Evolutionary conservation across 2,797 vertebrate genomes (phyloP).

Genomic region (Toxotes lorentzi): DNA sequence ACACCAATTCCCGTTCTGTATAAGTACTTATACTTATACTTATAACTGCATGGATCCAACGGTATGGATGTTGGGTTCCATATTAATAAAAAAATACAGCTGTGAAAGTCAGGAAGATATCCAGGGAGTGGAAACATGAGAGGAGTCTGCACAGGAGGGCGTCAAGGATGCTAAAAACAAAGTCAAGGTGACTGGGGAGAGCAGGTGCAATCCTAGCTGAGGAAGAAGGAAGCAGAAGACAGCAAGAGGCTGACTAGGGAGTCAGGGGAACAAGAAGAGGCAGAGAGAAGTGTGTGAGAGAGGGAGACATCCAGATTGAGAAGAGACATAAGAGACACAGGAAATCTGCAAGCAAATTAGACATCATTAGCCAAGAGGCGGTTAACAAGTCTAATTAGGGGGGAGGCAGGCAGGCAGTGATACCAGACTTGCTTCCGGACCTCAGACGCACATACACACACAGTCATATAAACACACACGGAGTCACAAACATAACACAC

Average conservation of each 20-base stretch:
- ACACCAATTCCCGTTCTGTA: constrained; percentile 42
- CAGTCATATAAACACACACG: constrained; percentile 32
- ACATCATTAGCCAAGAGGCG: constrained; percentile 79
- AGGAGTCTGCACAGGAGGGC: constrained; percentile 21
- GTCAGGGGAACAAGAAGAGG: constrained; percentile 44
- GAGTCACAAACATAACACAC: constrained; percentile 50
- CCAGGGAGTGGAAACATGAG: constrained; percentile 31
- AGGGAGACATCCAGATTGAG: constrained; percentile 64
- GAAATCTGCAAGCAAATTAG: constrained; percentile 81
- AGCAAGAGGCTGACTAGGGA: constrained; percentile 44
- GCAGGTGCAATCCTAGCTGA: constrained; percentile 50
- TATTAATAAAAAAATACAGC: constrained; percentile 5
- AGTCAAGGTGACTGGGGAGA: constrained; percentile 62
- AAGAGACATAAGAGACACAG: constrained; percentile 68
- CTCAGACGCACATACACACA: constrained; percentile 47
- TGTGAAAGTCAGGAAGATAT: background rate
- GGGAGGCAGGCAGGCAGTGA: constrained; percentile 71
- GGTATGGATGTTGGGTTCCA: background rate
- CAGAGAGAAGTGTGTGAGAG: constrained; percentile 26
- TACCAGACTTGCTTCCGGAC: constrained; percentile 75
- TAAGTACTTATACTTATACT: constrained; percentile 40
- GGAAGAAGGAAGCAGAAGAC: constrained; percentile 48
- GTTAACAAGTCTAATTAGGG: constrained; percentile 80
- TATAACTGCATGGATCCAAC: background rate
- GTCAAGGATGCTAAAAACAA: constrained; percentile 59